Base-by-base conservation (phyloP, 2,113 vertebrate genomes). In the Sander lucioperca region DNA sequence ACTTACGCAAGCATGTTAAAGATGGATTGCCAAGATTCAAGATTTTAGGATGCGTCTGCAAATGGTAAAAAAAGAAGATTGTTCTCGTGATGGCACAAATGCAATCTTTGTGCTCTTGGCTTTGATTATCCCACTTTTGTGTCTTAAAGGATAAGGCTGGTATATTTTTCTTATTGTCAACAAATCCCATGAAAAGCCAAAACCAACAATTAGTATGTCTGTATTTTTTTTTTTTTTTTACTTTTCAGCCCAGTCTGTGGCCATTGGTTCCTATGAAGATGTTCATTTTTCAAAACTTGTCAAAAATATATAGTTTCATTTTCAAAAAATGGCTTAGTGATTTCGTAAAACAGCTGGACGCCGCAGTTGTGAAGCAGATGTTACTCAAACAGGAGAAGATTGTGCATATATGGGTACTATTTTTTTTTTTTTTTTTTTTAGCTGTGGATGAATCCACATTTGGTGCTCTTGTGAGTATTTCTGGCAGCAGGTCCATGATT, bases 11-110 rank as follows among this genome's bases (percentile, higher is more conserved):
- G 25, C 27, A 13, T 50, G 63, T 62, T 15, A 45, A 75, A 62
- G 56, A 11, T 3, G 3, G 2, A n/a, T 8, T 2, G 7, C 25
- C 8, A 18, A 8, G 43, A 2, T 27, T 23, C 39, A 39, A 7
- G 13, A 70, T 47, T 30, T 56, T 18, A 72, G 47, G 12, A 65
- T 27, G 53, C 25, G 10, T 75, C 59, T 67, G 27, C 59, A 62
- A 19, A 56, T 5, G 6, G 2, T n/a, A 6, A 3, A 39, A 56
- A 39, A 3, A 39, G 36, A 54, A 19, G 14, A 56, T 6, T 16
- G 30, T 13, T 30, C 33, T 56, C 8, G 3, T 33, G 18, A 3
- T n/a, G 19, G 18, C 30, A 23, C 30, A 36, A 15, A 36, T n/a
- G 13, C 12, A 15, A 4, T 54, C 12, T 23, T 9, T 16, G 9